Evolutionary conservation across 2,113 vertebrate species (phyloP), one percentile per base, ranked within the genome.

Genomic region (Rhinogobius similis): DNA sequence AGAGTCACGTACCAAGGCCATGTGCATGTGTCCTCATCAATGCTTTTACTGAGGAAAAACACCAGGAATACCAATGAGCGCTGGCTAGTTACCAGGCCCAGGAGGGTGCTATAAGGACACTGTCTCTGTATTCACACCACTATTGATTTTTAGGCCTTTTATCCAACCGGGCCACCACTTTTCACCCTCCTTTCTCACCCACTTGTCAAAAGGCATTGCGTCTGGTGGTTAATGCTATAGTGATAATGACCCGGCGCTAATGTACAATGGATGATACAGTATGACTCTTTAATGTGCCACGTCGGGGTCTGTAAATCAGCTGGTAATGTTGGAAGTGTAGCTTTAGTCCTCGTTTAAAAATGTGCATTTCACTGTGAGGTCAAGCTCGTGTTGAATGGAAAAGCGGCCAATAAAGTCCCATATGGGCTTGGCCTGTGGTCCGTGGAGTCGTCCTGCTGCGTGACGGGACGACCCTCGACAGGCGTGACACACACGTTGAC

Each of bases 401-500:
- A 77, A 0, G 20, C 18, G 63, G 18, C 50, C n/a, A 39, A 59
- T 36, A 39, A n/a, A 20, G 21, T 12, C n/a, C 62, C 23, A 56
- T 68, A 67, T 75, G 50, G 62, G 72, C 67, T 44, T 14, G 74
- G 20, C 72, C 64, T 61, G 44, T 44, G 72, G 32, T 75, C 65
- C 50, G 71, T 76, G 75, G 76, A 76, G 50, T 16, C 55, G 68
- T 63, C 62, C 61, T 21, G 10, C 62, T 64, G 62, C 72, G 72
- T 88, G 82, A 89, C 50, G 62, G 70, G 70, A 88, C 79, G 76
- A 77, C 77, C 79, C 72, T 10, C 67, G 82, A 84, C 82, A 85
- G 72, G 66, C 66, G 16, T 62, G 65, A 73, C 70, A 59, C 61
- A 38, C 61, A 50, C 46, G n/a, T n/a, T n/a, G n/a, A n/a, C 55